Conservation (phyloP, 1,140 invertebrate species). For the Eriosoma lanigerum region DNA sequence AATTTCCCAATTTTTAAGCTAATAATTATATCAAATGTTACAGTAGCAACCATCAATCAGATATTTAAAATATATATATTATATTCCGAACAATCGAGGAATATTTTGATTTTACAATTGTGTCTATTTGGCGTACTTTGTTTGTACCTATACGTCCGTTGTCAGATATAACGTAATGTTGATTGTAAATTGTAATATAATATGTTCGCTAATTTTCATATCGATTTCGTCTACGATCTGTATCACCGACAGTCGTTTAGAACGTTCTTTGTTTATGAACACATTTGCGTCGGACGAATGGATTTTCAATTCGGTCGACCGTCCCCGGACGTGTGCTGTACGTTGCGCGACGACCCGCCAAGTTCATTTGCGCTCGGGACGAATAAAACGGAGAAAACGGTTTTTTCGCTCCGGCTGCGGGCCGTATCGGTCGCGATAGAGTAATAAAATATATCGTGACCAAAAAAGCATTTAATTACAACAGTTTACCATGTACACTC, state of each 20-base stretch:
- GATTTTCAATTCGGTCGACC: background rate
- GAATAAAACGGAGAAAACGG: constrained; percentile 2
- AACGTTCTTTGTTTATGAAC: constrained; percentile 26
- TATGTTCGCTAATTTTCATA: no score
- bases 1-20: no score
- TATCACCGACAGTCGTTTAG: background rate
- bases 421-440: background rate
- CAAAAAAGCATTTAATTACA: constrained; percentile 45
- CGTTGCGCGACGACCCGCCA: background rate
- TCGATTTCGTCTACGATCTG: background rate
- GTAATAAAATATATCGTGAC: constrained; percentile 3
- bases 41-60: no score
- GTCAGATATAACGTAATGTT: no score
- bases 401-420: background rate
- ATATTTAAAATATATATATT: no score
- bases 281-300: constrained; percentile 18
- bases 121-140: no score
- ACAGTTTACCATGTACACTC: constrained; percentile 35
- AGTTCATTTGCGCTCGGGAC: background rate
- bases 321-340: background rate
- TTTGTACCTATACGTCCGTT: no score
- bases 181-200: no score
- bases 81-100: no score
- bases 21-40: no score
- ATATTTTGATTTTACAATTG: no score